phyloP scores from a whole-genome alignment of 2,888 invertebrate species.

The Aelia acuminata region DNA sequence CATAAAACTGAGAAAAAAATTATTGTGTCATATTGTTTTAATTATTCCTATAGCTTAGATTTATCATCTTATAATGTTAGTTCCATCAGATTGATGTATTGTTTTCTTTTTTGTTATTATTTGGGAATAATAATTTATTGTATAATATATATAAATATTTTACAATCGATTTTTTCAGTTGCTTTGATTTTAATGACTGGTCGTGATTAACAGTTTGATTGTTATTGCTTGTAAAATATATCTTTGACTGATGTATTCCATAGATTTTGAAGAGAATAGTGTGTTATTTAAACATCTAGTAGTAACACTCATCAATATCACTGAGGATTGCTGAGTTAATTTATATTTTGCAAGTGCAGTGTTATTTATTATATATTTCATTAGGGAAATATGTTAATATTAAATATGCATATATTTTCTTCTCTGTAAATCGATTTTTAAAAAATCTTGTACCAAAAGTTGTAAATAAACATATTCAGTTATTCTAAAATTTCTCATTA shows the following conservation, averaged over 20 bases:
- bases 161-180: not conserved
- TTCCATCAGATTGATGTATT: slow-evolving; percentile 22
- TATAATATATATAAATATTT: slow-evolving; percentile 27
- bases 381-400: slow-evolving; percentile 22
- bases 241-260: not conserved
- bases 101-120: slow-evolving; percentile 24
- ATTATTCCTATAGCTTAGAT: slow-evolving; percentile 43
- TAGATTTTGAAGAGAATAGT: not conserved
- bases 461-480: slow-evolving; percentile 27
- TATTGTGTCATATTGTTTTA: slow-evolving; percentile 45
- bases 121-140: slow-evolving; percentile 3
- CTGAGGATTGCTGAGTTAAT: not conserved
- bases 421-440: slow-evolving; percentile 44
- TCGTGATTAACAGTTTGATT: not conserved
- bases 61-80: slow-evolving; percentile 23
- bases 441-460: slow-evolving; percentile 48
- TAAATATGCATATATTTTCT: slow-evolving; percentile 35
- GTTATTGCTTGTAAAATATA: slow-evolving; percentile 38
- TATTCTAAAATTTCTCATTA: not conserved
- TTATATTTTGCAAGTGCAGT: slow-evolving; percentile 40
- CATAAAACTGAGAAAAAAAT: not conserved
- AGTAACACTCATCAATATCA: not conserved
- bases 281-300: slow-evolving; percentile 6
- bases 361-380: slow-evolving; percentile 41
- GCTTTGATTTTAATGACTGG: not conserved